phyloP scores from a whole-genome alignment of 2,797 vertebrate genomes.

The Malacoraja senta region DNA sequence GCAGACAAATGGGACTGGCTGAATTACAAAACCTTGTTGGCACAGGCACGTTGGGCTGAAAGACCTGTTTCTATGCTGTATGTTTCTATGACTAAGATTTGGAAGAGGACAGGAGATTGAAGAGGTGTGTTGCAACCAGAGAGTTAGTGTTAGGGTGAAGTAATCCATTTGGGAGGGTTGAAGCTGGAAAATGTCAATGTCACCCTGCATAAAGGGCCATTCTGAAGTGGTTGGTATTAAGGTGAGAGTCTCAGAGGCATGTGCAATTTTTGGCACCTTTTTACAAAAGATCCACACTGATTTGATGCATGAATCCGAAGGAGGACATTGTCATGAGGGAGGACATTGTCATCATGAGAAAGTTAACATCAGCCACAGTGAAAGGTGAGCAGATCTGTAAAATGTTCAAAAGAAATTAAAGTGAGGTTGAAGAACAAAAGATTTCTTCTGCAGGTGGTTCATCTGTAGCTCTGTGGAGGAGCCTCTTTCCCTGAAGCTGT shows the following conservation, averaged over 20 bases:
- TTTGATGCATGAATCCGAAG: background rate
- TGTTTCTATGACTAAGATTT: too few species aligned
- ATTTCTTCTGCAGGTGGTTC: background rate
- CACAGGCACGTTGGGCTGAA: too few species aligned
- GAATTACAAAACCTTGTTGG: too few species aligned
- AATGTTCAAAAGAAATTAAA: background rate
- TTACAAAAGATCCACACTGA: background rate
- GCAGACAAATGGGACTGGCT: too few species aligned
- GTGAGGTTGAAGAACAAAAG: background rate
- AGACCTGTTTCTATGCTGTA: too few species aligned
- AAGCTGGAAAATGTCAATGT: background rate
- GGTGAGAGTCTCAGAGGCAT: background rate
- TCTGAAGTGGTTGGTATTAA: background rate
- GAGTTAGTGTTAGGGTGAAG: background rate
- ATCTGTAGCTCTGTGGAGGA: background rate
- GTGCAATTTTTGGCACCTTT: background rate
- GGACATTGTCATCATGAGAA: too few species aligned
- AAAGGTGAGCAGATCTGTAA: background rate
- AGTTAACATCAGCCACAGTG: background rate
- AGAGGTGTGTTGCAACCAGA: background rate
- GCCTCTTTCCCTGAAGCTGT: too few species aligned
- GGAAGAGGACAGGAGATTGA: background rate
- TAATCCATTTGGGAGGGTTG: background rate
- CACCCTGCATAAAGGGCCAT: background rate
- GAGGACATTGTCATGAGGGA: background rate